Conservation (phyloP, 2,113 vertebrate species). For the Megaceryle maxima region DNA sequence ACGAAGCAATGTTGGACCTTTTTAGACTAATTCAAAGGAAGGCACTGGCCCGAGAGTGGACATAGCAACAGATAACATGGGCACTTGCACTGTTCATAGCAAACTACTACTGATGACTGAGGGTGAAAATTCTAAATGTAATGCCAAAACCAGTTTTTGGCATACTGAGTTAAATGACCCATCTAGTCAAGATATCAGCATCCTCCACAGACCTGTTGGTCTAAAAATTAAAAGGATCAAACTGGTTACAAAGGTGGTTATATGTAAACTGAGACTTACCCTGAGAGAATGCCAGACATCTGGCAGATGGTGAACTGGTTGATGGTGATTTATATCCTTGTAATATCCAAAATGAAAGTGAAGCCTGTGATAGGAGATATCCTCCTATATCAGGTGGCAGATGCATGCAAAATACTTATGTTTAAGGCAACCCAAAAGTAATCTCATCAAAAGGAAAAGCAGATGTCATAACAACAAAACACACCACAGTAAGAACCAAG, state of each 20-base stretch:
- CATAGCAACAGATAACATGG: background rate
- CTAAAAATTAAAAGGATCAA: background rate
- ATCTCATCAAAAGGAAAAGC: background rate
- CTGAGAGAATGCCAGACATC: background rate
- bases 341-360: background rate
- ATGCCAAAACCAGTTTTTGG: background rate
- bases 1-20: background rate
- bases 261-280: background rate
- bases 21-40: background rate
- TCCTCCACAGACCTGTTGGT: background rate
- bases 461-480: background rate
- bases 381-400: background rate
- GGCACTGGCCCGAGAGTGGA: background rate
- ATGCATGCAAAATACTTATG: background rate
- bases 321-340: background rate
- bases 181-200: background rate
- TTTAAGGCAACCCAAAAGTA: background rate
- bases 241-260: background rate
- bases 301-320: background rate
- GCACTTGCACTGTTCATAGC: background rate
- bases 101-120: background rate
- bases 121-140: background rate
- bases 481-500: rapidly evolving
- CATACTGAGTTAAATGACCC: background rate
- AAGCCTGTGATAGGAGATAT: background rate